These are phyloP conservation scores for Mormyrus hasselquistii DNA, from an alignment of 2,797 vertebrate genomes.

Conservation along the genomic window DNA sequence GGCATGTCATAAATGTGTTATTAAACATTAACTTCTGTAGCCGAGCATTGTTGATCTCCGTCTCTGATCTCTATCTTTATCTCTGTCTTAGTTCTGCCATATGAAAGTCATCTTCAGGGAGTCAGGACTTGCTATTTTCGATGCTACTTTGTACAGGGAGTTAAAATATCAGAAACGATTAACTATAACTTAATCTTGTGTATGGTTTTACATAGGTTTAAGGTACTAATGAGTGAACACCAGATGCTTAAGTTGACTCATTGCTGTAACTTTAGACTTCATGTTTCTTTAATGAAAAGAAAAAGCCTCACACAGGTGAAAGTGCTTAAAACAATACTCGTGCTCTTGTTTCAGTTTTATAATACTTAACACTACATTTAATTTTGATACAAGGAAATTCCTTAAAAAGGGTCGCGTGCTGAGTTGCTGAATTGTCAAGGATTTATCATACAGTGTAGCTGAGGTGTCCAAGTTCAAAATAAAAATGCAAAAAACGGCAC, in stretches of 20 bases:
- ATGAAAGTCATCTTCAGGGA: neutral
- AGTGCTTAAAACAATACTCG: neutral
- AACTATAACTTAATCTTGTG: neutral
- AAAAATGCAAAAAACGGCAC: neutral
- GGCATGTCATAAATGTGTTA: neutral
- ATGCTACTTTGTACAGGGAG: neutral
- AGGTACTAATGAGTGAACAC: neutral
- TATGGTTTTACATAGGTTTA: neutral
- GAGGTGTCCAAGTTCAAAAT: neutral
- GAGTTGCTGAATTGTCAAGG: neutral
- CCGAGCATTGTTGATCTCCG: neutral
- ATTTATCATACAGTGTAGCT: neutral
- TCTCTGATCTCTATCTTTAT: neutral
- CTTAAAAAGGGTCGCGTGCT: neutral
- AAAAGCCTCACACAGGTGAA: neutral
- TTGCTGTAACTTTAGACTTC: neutral
- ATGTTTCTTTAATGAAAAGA: neutral
- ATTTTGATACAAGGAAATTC: neutral
- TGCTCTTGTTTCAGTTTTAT: neutral
- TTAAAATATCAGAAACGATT: neutral
- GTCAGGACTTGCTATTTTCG: neutral
- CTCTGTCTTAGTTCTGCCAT: neutral
- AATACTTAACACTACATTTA: neutral
- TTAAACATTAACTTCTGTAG: neutral
- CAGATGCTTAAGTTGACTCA: neutral